Evolutionary conservation across 2,797 vertebrate genomes (phyloP).

Genomic region (Cynodonichthys magdalenae): DNA sequence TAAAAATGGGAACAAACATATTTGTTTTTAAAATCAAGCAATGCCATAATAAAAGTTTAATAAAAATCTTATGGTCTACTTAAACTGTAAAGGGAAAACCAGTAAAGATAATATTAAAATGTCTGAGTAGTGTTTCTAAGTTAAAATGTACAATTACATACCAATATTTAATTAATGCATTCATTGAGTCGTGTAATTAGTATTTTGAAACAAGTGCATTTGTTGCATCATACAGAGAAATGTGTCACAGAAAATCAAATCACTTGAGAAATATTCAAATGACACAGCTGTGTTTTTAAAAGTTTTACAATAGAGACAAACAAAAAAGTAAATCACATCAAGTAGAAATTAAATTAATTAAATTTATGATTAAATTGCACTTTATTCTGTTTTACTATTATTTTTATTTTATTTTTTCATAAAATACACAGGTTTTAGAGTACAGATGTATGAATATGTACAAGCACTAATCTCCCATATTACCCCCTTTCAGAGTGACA

Average conservation of each 20-base stretch:
- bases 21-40: too few species aligned
- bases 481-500: not conserved
- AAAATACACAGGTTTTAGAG: not conserved
- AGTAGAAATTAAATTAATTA: not conserved
- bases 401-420: not conserved
- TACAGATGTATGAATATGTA: not conserved
- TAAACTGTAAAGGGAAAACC: too few species aligned
- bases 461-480: not conserved
- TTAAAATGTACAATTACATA: not conserved
- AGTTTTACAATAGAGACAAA: not conserved
- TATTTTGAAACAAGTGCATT: slow-evolving; percentile 13
- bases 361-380: not conserved
- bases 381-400: too few species aligned
- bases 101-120: not conserved
- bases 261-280: not conserved
- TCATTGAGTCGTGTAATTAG: not conserved
- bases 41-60: too few species aligned
- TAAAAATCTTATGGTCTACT: too few species aligned
- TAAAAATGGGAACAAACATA: too few species aligned
- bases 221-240: slow-evolving; percentile 25
- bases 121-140: not conserved
- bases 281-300: not conserved
- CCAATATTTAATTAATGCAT: not conserved
- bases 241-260: not conserved
- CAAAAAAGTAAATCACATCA: not conserved